phyloP scores from a whole-genome alignment of 2,797 vertebrate genomes.

The Xenops minutus region DNA sequence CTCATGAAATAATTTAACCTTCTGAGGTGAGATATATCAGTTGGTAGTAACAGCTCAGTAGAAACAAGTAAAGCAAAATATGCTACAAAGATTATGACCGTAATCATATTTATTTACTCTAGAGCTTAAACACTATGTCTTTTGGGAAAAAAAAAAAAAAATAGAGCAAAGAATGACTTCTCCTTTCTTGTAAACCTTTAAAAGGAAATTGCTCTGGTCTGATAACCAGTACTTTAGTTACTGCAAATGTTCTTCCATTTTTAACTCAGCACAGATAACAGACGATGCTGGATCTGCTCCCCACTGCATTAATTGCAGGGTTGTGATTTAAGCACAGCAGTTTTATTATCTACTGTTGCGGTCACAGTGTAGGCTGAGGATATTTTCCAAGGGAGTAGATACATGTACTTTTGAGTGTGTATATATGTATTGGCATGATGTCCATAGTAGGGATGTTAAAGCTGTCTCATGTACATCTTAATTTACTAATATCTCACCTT shows the following conservation, averaged over 20 bases:
- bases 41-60: not conserved
- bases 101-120: not conserved
- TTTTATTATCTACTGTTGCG: not conserved
- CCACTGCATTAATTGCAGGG: not conserved
- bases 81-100: not conserved
- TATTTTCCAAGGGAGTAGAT: not conserved
- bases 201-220: not conserved
- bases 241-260: not conserved
- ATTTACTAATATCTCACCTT: not conserved
- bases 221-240: not conserved
- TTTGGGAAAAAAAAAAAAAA: not conserved
- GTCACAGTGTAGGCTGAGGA: not conserved
- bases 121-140: not conserved
- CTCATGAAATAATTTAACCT: conserved; percentile 19
- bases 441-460: not conserved
- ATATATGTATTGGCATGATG: not conserved
- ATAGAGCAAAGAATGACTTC: not conserved
- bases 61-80: not conserved
- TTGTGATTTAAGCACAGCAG: not conserved
- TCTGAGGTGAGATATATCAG: conserved; percentile 8
- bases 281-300: not conserved
- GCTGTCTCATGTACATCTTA: not conserved
- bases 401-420: not conserved
- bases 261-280: not conserved
- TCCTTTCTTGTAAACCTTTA: not conserved